phyloP scores from a whole-genome alignment of 2,113 vertebrate species.

The Lynx canadensis region DNA sequence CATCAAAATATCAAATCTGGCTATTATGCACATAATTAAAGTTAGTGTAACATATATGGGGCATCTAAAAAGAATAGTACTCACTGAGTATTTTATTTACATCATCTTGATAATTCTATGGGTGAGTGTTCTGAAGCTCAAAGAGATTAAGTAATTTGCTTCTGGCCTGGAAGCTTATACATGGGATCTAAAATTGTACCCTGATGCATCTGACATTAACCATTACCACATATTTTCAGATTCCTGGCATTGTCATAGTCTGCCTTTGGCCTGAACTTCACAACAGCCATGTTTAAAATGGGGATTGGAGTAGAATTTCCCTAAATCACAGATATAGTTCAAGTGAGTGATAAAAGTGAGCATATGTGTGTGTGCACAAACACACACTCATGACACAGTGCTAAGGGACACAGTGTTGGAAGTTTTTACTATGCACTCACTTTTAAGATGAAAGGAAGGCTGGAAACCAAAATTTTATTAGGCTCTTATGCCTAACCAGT shows the following conservation, averaged over 20 bases:
- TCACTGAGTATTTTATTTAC: conserved; percentile 18
- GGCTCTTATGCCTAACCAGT: neutral
- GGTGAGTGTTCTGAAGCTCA: neutral
- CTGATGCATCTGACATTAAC: neutral
- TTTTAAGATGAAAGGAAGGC: neutral
- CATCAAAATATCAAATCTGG: conserved; percentile 28
- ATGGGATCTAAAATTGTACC: neutral
- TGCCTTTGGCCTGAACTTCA: conserved; percentile 19
- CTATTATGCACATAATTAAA: neutral
- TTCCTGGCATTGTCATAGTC: neutral
- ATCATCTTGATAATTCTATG: neutral
- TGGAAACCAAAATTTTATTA: neutral
- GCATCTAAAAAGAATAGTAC: conserved; percentile 14
- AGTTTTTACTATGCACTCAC: neutral
- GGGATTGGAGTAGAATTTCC: neutral
- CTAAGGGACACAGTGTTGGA: neutral
- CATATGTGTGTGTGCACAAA: neutral
- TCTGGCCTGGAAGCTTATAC: neutral
- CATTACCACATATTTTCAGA: neutral
- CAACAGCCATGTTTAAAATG: conserved; percentile 21
- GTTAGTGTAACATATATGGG: neutral
- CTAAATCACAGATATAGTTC: neutral
- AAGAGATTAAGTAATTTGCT: conserved; percentile 3
- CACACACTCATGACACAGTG: neutral
- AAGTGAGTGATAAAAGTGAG: neutral